Base-by-base conservation (phyloP, 64 coral and sea anemone genomes). In the Astreopora myriophthalma region DNA sequence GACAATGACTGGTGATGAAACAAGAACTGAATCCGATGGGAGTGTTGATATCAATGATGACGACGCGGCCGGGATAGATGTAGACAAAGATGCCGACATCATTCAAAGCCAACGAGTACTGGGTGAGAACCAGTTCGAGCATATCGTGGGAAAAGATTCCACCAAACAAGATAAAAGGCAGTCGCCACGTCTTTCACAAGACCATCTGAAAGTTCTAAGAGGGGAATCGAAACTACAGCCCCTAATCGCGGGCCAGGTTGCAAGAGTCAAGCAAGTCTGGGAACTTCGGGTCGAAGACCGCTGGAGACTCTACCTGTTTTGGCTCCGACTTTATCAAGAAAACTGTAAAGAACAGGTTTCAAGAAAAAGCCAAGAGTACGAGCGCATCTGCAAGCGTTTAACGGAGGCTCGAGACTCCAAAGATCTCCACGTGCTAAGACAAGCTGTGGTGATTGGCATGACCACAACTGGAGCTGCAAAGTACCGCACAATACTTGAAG, bases 401-500 rank as follows among this genome's bases (percentile, higher is more conserved):
- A 51, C 34, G 24, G 88, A 87, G 72, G 34, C 91, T 10, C 90
- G 81, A 70, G 30, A 23, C 12, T 6, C 63, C 17, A 87, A 94
- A 91, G 95, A 98, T 34, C 69, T 85, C 17, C 76, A 75, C 8
- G 88, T 75, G 23, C 68, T 98, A 24, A 60, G 68, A 36, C 29
- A 85, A 8, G 95, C 92, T 38, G 74, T 85, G 13, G 95, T 98
- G 25, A 94, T 98, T 57, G 95, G 94, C 23, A 96, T 96, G 94
- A 96, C 94, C 13, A 96, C 94, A 12, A 88, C 94, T 25, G 90
- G 94, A 23, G 95, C 95, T 19, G 95, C 95, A 61, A 98, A 90
- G 37, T 98, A 98, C 27, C 73, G 85, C 34, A 69, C 23, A 14
- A 75, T 94, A 16, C 52, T 98, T 29, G 89, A 98, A 70, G 52